Conservation (phyloP, 2,888 invertebrate genomes). For the Drosophila kuntzei region DNA sequence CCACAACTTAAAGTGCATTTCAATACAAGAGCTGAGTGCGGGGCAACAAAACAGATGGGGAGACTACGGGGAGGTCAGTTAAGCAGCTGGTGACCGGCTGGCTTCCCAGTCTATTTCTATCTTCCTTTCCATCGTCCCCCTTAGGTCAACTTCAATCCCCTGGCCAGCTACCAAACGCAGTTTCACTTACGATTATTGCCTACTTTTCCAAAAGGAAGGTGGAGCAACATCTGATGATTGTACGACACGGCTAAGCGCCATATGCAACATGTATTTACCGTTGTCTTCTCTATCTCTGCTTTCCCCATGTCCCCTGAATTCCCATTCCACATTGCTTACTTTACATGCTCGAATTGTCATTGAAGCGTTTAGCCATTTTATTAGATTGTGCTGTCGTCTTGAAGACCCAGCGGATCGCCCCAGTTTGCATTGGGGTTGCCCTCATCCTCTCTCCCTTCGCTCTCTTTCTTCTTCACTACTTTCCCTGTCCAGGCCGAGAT, state of each 20-base stretch:
- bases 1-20: conserved; percentile 77
- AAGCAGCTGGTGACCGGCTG: conserved; percentile 55
- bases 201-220: conserved; percentile 50
- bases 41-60: conserved; percentile 14
- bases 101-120: background rate
- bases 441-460: background rate
- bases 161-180: conserved; percentile 38
- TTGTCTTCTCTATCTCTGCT: conserved; percentile 25
- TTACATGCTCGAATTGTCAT: conserved; percentile 83
- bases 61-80: conserved; percentile 28
- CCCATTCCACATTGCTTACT: conserved; percentile 37
- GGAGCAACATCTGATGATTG: conserved; percentile 53
- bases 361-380: conserved; percentile 84
- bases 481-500: conserved; percentile 62
- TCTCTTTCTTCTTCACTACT: background rate
- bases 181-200: conserved; percentile 82
- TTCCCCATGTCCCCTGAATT: background rate
- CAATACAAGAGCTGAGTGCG: conserved; percentile 46
- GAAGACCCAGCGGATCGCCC: conserved; percentile 62
- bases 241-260: conserved; percentile 76
- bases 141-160: conserved; percentile 11
- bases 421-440: conserved; percentile 56
- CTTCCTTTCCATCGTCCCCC: background rate
- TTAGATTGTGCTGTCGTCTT: conserved; percentile 79
- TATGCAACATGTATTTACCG: conserved; percentile 77